phyloP scores from a whole-genome alignment of 2,113 vertebrate genomes.

The Cochlearius cochlearius region DNA sequence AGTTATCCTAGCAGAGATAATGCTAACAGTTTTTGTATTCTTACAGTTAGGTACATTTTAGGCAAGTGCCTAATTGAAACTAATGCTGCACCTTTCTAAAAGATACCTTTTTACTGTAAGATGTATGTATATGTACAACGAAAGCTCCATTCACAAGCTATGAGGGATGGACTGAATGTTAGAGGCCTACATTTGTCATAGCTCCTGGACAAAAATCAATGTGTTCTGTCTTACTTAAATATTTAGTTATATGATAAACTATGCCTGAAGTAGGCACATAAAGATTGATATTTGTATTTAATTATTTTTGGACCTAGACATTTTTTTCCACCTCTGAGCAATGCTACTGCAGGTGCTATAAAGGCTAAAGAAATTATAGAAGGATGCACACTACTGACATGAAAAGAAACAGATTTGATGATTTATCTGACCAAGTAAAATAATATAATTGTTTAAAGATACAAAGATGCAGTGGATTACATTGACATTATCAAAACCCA shows the following conservation, averaged over 20 bases:
- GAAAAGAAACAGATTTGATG: neutral
- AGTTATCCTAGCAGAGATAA: neutral
- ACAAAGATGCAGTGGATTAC: neutral
- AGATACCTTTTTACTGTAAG: neutral
- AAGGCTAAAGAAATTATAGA: neutral
- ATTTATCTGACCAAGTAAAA: neutral
- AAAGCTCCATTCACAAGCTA: neutral
- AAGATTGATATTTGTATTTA: neutral
- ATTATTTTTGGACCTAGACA: neutral
- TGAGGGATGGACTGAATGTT: neutral
- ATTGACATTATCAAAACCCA: neutral
- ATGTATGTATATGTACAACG: too few relatives aligned
- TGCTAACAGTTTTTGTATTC: neutral
- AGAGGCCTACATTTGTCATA: neutral
- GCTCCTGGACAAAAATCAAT: neutral
- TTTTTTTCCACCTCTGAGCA: neutral
- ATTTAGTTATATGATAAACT: neutral
- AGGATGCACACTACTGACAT: neutral
- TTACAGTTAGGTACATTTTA: neutral
- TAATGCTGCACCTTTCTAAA: neutral
- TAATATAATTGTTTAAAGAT: neutral
- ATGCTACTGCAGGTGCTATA: neutral
- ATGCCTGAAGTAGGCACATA: neutral
- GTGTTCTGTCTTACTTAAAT: neutral
- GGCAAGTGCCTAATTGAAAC: neutral